These are phyloP conservation scores for Apogon talboti DNA, from an alignment of 2,797 vertebrate genomes.

Conservation along the genomic window DNA sequence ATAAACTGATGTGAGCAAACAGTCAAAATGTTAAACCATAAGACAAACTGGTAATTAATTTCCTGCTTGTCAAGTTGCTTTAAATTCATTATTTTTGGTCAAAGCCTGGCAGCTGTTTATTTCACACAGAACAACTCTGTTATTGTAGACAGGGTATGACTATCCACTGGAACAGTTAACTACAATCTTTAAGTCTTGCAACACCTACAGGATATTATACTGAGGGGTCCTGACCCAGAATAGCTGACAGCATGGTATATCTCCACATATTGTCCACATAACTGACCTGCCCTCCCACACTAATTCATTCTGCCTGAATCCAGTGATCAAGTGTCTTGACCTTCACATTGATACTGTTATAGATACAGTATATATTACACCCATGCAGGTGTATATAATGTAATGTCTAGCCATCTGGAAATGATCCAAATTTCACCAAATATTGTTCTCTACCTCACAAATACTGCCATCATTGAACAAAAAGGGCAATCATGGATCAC, in stretches of 20 bases:
- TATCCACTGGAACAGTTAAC: constrained; percentile 1
- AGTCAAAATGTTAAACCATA: constrained; percentile 36
- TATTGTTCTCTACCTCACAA: constrained; percentile 46
- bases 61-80: constrained; percentile 36
- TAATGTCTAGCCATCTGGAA: constrained; percentile 6
- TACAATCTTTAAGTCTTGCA: constrained; percentile 26
- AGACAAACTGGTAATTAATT: constrained; percentile 31
- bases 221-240: constrained; percentile 19
- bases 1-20: constrained; percentile 33
- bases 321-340: constrained; percentile 39
- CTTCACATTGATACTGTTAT: constrained; percentile 25
- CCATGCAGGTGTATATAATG: constrained; percentile 13
- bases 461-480: constrained; percentile 42
- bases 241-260: constrained; percentile 20
- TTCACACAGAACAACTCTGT: constrained; percentile 12
- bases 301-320: constrained; percentile 5
- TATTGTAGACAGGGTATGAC: constrained; percentile 6
- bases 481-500: constrained; percentile 51
- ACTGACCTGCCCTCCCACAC: constrained; percentile 8
- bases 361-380: constrained; percentile 15
- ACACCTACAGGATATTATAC: constrained; percentile 29
- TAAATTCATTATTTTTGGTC: constrained; percentile 34
- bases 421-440: constrained; percentile 23
- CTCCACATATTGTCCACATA: constrained; percentile 37
- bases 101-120: constrained; percentile 39